phyloP scores from a whole-genome alignment of 1,140 invertebrate species.

The Paraescarpia echinospica region DNA sequence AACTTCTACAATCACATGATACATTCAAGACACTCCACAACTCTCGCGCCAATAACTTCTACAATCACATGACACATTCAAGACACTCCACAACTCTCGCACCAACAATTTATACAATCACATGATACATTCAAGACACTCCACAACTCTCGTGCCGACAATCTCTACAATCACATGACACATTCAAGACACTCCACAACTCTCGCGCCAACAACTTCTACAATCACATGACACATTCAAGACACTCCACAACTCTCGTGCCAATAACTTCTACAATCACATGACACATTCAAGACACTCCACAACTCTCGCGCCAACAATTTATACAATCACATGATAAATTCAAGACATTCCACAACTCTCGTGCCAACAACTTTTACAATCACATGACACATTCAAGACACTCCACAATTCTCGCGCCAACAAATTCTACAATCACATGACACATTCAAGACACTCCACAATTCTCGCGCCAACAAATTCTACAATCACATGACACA shows the following conservation, averaged over 20 bases:
- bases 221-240: constrained; percentile 28
- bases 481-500: constrained; percentile 44
- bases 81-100: constrained; percentile 71
- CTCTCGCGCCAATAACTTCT: constrained; percentile 59
- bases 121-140: constrained; percentile 58
- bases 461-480: constrained; percentile 62
- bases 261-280: constrained; percentile 54
- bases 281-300: constrained; percentile 62
- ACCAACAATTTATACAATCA: constrained; percentile 55
- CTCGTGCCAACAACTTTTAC: constrained; percentile 58
- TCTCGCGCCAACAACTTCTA: constrained; percentile 59
- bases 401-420: constrained; percentile 71
- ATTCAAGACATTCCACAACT: constrained; percentile 70
- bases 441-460: constrained; percentile 65
- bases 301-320: constrained; percentile 65
- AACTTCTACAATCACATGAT: constrained; percentile 49
- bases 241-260: constrained; percentile 71
- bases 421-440: constrained; percentile 51
- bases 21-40: constrained; percentile 69
- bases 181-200: constrained; percentile 69
- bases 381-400: constrained; percentile 26
- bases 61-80: constrained; percentile 28
- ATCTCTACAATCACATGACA: constrained; percentile 45
- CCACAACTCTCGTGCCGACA: constrained; percentile 67
- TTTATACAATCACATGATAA: constrained; percentile 44